Conservation (phyloP, 2,797 vertebrate genomes). For the Cheirogaleus major region DNA sequence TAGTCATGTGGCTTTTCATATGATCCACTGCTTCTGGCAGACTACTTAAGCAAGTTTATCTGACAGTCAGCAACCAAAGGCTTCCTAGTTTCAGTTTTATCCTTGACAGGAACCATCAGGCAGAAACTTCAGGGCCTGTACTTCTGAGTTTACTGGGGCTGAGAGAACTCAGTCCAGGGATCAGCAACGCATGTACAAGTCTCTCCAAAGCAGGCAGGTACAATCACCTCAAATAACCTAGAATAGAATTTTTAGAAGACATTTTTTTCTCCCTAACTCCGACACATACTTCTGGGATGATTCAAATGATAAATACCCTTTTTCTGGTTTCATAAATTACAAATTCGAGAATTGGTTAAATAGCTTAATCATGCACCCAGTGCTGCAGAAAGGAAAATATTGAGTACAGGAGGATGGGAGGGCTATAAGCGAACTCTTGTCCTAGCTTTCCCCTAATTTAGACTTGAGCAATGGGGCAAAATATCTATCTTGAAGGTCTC, state of each 20-base stretch:
- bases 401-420: not conserved
- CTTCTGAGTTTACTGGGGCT: not conserved
- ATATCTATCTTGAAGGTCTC: not conserved
- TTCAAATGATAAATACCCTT: slow-evolving; percentile 49
- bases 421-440: not conserved
- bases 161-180: not conserved
- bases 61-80: slow-evolving; percentile 44
- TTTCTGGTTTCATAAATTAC: not conserved
- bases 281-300: slow-evolving; percentile 46
- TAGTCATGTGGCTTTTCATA: slow-evolving; percentile 67
- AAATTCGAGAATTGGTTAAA: not conserved
- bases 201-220: not conserved
- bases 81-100: slow-evolving; percentile 74
- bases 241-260: not conserved
- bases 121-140: not conserved
- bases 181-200: not conserved
- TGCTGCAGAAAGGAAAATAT: not conserved
- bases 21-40: slow-evolving; percentile 49
- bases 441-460: not conserved
- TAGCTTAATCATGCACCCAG: not conserved
- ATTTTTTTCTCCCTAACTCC: slow-evolving; percentile 8
- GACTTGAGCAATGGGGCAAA: not conserved
- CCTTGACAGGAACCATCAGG: slow-evolving; percentile 44
- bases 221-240: not conserved
- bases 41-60: slow-evolving; percentile 41